phyloP scores from a whole-genome alignment of 2,888 invertebrate species.

The Cheilosia variabilis region DNA sequence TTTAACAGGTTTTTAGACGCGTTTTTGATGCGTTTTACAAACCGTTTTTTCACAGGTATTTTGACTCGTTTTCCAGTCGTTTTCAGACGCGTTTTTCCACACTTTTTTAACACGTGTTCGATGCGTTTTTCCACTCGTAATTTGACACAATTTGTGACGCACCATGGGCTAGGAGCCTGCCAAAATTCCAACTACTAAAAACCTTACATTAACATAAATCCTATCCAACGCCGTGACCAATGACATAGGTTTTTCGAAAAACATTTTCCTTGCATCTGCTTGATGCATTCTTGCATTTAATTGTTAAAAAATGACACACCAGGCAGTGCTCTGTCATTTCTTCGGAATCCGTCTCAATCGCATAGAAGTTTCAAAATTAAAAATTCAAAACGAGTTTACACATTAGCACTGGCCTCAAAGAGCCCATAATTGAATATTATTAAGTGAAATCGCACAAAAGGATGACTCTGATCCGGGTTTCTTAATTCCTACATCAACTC shows the following conservation, averaged over 20 bases:
- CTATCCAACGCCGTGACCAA: neutral
- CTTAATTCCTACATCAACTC: constrained; percentile 29
- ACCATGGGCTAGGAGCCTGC: no score
- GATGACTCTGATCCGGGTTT: constrained; percentile 24
- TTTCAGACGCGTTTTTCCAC: no score
- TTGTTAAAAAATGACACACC: constrained; percentile 47
- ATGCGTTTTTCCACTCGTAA: no score
- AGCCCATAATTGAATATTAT: constrained; percentile 64
- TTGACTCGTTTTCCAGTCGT: no score
- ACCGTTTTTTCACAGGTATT: no score
- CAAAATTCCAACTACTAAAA: neutral
- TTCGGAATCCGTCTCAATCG: neutral
- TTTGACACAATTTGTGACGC: no score
- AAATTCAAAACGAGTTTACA: constrained; percentile 66
- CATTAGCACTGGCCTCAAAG: constrained; percentile 56
- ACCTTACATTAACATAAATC: neutral
- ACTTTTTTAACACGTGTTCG: no score
- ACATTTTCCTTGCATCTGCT: neutral
- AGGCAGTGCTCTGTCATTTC: constrained; percentile 4
- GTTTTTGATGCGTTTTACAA: no score
- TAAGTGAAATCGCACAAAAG: constrained; percentile 43
- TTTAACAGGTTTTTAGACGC: no score
- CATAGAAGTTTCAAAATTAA: neutral
- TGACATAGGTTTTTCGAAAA: neutral
- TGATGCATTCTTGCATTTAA: constrained; percentile 3